These are phyloP conservation scores for Yponomeuta sedellus DNA, from an alignment of 2,888 invertebrate species.

Conservation along the genomic window DNA sequence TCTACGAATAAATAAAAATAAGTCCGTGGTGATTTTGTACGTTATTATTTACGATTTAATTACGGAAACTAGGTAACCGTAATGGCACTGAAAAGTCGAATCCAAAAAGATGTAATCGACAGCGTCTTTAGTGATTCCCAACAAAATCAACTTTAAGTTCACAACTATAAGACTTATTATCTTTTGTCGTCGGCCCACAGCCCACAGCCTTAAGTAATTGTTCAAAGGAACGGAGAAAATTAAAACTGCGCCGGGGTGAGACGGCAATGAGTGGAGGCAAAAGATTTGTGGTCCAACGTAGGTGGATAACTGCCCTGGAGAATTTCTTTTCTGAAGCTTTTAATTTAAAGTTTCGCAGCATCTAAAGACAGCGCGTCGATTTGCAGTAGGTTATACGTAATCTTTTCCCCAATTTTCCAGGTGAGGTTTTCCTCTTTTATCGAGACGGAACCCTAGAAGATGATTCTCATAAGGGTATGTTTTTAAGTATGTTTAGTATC, in stretches of 20 bases:
- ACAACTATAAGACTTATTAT: neutral
- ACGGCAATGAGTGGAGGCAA: neutral
- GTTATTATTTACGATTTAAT: neutral
- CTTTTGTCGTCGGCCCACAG: neutral
- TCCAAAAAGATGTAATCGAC: neutral
- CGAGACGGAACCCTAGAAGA: neutral
- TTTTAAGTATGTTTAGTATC: neutral
- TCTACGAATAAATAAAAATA: no score
- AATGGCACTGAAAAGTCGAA: neutral
- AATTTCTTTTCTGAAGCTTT: neutral
- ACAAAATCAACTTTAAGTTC: neutral
- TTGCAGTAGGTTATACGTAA: neutral
- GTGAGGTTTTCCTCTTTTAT: neutral
- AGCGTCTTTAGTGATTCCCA: neutral
- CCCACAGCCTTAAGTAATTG: neutral
- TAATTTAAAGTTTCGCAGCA: neutral
- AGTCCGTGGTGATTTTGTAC: no score
- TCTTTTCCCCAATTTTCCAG: neutral
- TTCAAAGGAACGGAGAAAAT: neutral
- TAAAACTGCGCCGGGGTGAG: neutral
- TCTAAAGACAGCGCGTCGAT: neutral
- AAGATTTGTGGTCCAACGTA: neutral
- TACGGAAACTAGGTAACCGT: neutral
- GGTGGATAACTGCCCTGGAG: neutral
- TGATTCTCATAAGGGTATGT: neutral